Percentiles rank a stretch among this genome's conserved stretches.
Evolutionary conservation across 2,113 vertebrate genomes (phyloP).

Genomic region (Chaetorhynchus papuensis): DNA sequence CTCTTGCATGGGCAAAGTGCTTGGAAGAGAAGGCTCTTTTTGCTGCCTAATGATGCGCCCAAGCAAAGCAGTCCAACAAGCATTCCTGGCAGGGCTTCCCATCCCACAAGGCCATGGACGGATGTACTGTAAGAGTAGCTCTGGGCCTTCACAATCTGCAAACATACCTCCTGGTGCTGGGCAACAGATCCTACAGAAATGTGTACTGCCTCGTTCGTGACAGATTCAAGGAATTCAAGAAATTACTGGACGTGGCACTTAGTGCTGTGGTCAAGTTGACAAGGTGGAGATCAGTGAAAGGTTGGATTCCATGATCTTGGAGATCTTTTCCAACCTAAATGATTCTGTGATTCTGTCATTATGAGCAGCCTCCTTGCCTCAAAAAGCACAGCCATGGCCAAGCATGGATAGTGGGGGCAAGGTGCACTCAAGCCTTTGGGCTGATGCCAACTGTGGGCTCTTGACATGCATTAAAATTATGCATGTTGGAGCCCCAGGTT

Average conservation of each 20-base stretch:
- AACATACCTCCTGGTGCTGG: neutral
- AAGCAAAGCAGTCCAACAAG: neutral
- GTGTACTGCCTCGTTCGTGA: rapidly evolving
- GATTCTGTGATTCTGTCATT: neutral
- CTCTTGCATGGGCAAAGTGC: neutral
- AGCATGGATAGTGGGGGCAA: neutral
- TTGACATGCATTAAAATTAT: neutral
- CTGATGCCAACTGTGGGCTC: neutral
- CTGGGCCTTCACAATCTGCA: neutral
- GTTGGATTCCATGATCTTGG: neutral
- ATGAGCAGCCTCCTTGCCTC: neutral
- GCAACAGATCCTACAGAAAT: neutral
- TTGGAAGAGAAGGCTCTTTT: neutral
- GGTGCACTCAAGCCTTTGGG: neutral
- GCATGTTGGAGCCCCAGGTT: neutral
- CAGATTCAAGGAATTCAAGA: neutral
- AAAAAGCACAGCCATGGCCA: neutral
- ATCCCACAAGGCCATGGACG: neutral
- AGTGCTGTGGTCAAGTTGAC: neutral
- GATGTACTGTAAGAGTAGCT: neutral
- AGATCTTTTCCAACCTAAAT: neutral
- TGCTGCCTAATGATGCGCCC: neutral
- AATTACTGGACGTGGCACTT: neutral
- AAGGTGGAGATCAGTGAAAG: neutral
- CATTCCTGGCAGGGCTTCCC: neutral